Evolutionary conservation across 2,113 vertebrate genomes (phyloP).

Genomic region (Gopherus evgoodei): DNA sequence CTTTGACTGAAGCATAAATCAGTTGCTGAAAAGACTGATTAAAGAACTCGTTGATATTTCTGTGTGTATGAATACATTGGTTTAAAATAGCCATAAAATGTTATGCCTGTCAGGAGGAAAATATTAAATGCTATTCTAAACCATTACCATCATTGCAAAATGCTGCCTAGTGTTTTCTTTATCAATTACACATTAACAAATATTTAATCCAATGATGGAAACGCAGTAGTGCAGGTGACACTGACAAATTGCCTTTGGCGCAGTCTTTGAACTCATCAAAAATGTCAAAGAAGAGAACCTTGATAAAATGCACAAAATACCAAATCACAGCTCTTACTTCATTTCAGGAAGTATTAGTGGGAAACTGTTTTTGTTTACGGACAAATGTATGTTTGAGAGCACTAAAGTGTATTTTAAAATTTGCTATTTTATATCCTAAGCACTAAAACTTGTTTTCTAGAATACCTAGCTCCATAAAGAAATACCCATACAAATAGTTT

Average conservation of each 20-base stretch:
- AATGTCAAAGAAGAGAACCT: conserved; percentile 58
- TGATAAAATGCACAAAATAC: conserved; percentile 59
- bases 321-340: conserved; percentile 39
- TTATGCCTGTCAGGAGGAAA: conserved; percentile 78
- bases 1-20: conserved; percentile 51
- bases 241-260: conserved; percentile 71
- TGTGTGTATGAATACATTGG: conserved; percentile 56
- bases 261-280: conserved; percentile 59
- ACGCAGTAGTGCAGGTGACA: conserved; percentile 60
- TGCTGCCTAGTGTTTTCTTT: conserved; percentile 79
- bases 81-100: conserved; percentile 79
- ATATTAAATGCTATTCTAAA: conserved; percentile 79
- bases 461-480: conserved; percentile 31
- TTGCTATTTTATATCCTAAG: background rate
- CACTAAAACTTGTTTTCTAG: conserved; percentile 21
- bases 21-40: conserved; percentile 57
- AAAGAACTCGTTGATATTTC: conserved; percentile 69
- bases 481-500: conserved; percentile 10
- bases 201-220: conserved; percentile 81
- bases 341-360: conserved; percentile 38
- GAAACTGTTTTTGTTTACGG: background rate
- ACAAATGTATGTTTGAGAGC: background rate
- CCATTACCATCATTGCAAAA: conserved; percentile 77
- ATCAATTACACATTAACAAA: conserved; percentile 82
- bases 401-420: conserved; percentile 13